These are phyloP conservation scores for Callopanchax toddi DNA, from an alignment of 2,113 vertebrate species.

Conservation along the genomic window DNA sequence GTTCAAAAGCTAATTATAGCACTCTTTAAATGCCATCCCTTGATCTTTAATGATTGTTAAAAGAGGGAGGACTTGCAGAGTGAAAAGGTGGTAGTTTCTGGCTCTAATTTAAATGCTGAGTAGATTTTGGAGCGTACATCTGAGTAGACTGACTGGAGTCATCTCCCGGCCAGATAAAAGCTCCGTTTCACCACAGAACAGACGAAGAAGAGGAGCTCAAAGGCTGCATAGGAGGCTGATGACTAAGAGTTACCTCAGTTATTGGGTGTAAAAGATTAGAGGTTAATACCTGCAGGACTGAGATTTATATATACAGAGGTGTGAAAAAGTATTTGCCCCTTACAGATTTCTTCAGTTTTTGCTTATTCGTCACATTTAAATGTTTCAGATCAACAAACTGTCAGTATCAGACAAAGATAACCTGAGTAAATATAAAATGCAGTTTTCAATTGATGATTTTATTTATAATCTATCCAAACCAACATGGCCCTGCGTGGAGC, in stretches of 20 bases:
- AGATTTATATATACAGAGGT: not conserved
- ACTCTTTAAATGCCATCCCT: slow-evolving; percentile 38
- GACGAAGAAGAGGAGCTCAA: slow-evolving; percentile 53
- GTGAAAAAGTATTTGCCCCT: too few relatives aligned
- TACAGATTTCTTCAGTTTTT: too few relatives aligned
- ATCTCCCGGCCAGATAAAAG: slow-evolving; percentile 74
- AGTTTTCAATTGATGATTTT: too few relatives aligned
- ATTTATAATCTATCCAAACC: too few relatives aligned
- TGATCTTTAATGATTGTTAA: slow-evolving; percentile 45
- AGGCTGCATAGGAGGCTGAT: slow-evolving; percentile 44
- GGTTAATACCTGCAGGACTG: not conserved
- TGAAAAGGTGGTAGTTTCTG: slow-evolving; percentile 29
- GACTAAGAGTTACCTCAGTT: slow-evolving; percentile 53
- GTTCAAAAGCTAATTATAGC: slow-evolving; percentile 54
- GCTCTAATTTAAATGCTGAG: slow-evolving; percentile 47
- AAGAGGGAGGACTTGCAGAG: slow-evolving; percentile 17
- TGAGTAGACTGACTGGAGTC: slow-evolving; percentile 74
- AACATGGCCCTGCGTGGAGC: too few relatives aligned
- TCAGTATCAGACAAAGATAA: too few relatives aligned
- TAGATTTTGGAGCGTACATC: slow-evolving; percentile 45
- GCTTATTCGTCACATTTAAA: too few relatives aligned
- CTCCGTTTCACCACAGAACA: slow-evolving; percentile 61
- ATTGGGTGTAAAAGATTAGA: slow-evolving; percentile 43
- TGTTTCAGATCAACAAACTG: too few relatives aligned
- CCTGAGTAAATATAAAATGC: too few relatives aligned